Base-by-base conservation (phyloP, 2,797 vertebrate species). In the Hemitrygon akajei region DNA sequence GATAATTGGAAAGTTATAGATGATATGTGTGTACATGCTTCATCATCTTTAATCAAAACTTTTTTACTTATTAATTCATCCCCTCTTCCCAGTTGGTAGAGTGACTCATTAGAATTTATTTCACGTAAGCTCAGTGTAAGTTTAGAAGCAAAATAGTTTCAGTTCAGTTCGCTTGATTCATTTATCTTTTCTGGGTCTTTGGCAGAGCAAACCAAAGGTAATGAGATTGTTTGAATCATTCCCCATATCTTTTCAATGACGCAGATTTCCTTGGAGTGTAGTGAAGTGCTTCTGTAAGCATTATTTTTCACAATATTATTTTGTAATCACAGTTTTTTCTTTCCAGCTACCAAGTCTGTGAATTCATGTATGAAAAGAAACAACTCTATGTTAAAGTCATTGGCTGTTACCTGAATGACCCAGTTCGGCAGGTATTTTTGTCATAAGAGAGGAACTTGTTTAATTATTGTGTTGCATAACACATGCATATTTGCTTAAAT, bases 281-380 rank as follows among this genome's bases (percentile, higher is more conserved):
- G n/a, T 20, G 66, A 89, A 18, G 63, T 3, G 16, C n/a, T 2
- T 86, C 30, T 34, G 2, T 20, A 69, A 89, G 60, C 22, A n/a
- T 69, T 89, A 60, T 69, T 69, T 69, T 37, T 60, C 4, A 5
- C 6, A 40, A 30, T 73, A n/a, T 56, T 47, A 81, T 40, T 16
- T 81, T 47, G 34, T 66, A 81, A 79, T 63, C 6, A 3, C 37
- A 75, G 37, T 12, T 94, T 58, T 91, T 66, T 76, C 27, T 0
- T 96, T 95, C 94, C 93, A 98, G 99, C 96, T 99, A 98, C 94
- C 99, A 99, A 95, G 98, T 99, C 93, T 99, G 98, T 94, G 98
- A 99, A 95, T 99, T 98, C 96, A 98, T 99, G 94, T 99, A 99
- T 81, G 98, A 99, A 94, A 97, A 97, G 95, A 97, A 97, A 94